A percentile compares a stretch with the other conserved stretches of the same genome.
phyloP scores from a whole-genome alignment of 2,888 invertebrate species.

The Mechanitis messenoides region DNA sequence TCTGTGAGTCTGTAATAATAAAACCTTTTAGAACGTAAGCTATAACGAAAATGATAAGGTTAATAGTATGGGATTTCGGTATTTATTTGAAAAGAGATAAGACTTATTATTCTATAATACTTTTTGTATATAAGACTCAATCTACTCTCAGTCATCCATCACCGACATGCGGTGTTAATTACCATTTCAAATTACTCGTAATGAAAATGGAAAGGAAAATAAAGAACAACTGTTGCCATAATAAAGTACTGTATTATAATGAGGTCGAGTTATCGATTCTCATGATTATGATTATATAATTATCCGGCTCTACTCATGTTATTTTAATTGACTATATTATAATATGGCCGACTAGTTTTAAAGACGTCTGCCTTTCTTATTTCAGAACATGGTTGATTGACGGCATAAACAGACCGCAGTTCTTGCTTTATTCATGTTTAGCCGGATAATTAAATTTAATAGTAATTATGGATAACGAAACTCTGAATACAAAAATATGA shows the following conservation, averaged over 20 bases:
- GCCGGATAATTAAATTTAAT: too few relatives aligned
- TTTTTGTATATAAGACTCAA: not conserved
- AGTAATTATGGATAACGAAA: too few relatives aligned
- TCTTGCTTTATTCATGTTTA: too few relatives aligned
- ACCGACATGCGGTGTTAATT: slow-evolving; percentile 54
- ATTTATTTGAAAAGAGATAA: not conserved
- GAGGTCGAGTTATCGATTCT: not conserved
- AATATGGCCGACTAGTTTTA: too few relatives aligned
- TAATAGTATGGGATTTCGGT: not conserved
- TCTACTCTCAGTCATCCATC: slow-evolving; percentile 43
- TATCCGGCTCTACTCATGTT: too few relatives aligned
- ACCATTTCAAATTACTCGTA: slow-evolving; percentile 60
- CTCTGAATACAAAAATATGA: too few relatives aligned
- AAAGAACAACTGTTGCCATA: slow-evolving; percentile 36
- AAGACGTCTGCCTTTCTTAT: too few relatives aligned
- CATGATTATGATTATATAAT: not conserved
- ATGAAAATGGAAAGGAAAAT: slow-evolving; percentile 45
- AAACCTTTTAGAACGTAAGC: not conserved
- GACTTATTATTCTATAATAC: not conserved
- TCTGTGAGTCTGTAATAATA: too few relatives aligned
- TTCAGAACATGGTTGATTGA: too few relatives aligned
- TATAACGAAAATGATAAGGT: not conserved
- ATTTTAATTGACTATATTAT: too few relatives aligned
- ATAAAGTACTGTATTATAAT: slow-evolving; percentile 11
- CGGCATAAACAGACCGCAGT: too few relatives aligned